A percentile compares a stretch with the other conserved stretches of the same genome.
These are phyloP conservation scores for Druceiella hillmani DNA, from an alignment of 2,888 invertebrate genomes.

Conservation along the genomic window DNA sequence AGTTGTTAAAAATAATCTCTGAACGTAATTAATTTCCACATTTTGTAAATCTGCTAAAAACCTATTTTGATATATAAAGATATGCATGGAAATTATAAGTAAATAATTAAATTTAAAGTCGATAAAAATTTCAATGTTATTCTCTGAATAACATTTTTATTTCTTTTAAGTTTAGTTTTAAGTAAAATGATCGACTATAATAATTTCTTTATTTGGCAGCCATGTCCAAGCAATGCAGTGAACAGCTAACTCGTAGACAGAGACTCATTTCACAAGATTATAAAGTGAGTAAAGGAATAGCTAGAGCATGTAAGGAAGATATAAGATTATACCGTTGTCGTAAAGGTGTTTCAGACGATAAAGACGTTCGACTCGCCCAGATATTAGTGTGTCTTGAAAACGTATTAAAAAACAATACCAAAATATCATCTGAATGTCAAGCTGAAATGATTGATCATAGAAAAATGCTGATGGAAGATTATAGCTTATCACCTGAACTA, in stretches of 20 bases:
- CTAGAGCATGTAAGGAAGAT: constrained; percentile 84
- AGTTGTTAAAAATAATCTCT: too few relatives aligned
- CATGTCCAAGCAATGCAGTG: constrained; percentile 67
- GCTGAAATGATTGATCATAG: constrained; percentile 89
- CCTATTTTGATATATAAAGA: not conserved
- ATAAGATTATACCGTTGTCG: constrained; percentile 83
- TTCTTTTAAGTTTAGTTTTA: constrained; percentile 1
- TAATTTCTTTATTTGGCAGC: constrained; percentile 30
- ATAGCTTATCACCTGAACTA: constrained; percentile 87
- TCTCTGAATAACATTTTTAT: not conserved
- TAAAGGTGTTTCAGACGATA: constrained; percentile 74
- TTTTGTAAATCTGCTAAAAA: constrained; percentile 6
- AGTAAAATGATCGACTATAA: not conserved
- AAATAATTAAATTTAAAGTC: too few relatives aligned
- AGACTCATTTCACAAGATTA: constrained; percentile 88
- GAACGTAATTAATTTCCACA: constrained; percentile 2
- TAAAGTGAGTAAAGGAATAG: constrained; percentile 81
- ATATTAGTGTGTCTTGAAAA: constrained; percentile 91
- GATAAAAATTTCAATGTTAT: too few relatives aligned
- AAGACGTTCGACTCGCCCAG: constrained; percentile 79
- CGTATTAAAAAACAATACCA: constrained; percentile 60
- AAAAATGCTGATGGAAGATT: constrained; percentile 88
- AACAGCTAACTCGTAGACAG: constrained; percentile 80
- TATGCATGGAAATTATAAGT: too few relatives aligned
- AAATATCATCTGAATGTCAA: constrained; percentile 72